Base-by-base conservation (phyloP, 2,888 invertebrate species). In the Acrocera orbiculus region DNA sequence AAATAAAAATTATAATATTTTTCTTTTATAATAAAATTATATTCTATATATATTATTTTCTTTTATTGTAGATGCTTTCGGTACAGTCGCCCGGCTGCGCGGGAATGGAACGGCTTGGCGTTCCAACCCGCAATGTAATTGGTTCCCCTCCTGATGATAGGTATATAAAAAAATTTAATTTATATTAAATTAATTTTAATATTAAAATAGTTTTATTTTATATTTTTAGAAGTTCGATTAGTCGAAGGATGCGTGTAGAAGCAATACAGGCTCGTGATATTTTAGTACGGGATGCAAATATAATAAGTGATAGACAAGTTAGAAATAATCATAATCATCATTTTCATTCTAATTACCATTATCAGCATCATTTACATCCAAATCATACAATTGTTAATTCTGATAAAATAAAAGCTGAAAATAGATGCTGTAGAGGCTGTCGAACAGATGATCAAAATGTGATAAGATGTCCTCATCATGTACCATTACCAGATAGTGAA, bases 11-110 rank as follows among this genome's bases (percentile, higher is more conserved):
- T 5, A 19, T 6, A 19, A 10, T 22, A 22, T 22, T 6, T 22
- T 7, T n/a, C 22, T n/a, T 10, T 22, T 5, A 8, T 5, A 10
- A 22, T 22, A 22, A 8, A 8, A 6, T 6, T 22, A 22, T 22
- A n/a, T 7, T 4, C 5, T 22, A 22, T 8, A 22, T n/a, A 23
- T 22, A 8, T 59, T 62, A 63, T 64, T 66, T 63, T 64, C 62
- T 64, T 62, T 60, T 58, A 56, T 66, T 69, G 51, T 65, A 72
- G 72, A 72, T 72, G 72, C 71, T 72, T 67, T 71, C 71, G 67
- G 71, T 72, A 63, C 72, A 72, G 69, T 68, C 70, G 62, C 69
- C 71, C 69, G 71, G 71, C 68, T 71, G 69, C 67, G 71, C 71
- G 67, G 70, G 70, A 65, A 73, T 73, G 72, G 71, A 70, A 69